Conservation (phyloP, 1,140 invertebrate genomes). For the Brachionus asplanchnoidis region DNA sequence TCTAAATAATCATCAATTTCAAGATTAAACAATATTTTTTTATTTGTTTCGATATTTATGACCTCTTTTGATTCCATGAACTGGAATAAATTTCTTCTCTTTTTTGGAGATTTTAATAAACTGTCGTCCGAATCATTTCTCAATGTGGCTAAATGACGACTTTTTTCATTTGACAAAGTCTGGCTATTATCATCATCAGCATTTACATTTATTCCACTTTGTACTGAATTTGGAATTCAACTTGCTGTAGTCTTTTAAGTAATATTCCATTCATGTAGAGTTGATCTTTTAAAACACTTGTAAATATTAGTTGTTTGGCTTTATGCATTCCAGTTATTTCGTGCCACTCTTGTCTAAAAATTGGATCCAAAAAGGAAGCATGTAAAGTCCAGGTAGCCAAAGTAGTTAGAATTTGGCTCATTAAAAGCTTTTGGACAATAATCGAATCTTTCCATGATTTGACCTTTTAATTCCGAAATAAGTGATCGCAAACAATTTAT, state of each 20-base stretch:
- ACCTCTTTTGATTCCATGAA: neutral
- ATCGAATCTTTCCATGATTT: neutral
- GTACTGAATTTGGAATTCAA: no score
- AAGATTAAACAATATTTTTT: neutral
- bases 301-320: neutral
- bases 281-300: neutral
- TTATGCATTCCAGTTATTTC: neutral
- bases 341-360: neutral
- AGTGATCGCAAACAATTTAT: neutral
- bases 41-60: no score
- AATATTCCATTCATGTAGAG: neutral
- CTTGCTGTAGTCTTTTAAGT: no score
- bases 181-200: no score
- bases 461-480: neutral
- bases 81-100: neutral
- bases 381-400: neutral
- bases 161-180: no score
- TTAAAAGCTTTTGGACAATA: neutral
- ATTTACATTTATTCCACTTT: no score
- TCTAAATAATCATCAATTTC: neutral
- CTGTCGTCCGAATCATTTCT: neutral
- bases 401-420: neutral
- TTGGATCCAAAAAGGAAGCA: neutral
- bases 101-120: neutral
- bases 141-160: neutral